These are phyloP conservation scores for Gonocerus acuteangulatus DNA, from an alignment of 2,888 invertebrate genomes.

Conservation along the genomic window DNA sequence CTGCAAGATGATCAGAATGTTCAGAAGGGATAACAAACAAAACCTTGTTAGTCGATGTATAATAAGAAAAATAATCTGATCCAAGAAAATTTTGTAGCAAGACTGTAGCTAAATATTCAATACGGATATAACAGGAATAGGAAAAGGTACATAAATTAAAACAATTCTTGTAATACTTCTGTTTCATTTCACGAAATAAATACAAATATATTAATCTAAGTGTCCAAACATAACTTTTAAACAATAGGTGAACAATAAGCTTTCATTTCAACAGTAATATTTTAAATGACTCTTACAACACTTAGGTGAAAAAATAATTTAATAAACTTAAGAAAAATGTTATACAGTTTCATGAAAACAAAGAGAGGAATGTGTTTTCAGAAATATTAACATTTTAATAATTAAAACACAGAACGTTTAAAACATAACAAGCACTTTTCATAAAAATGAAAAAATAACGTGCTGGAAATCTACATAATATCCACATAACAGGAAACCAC, in stretches of 20 bases:
- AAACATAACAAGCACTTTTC: slow-evolving; percentile 19
- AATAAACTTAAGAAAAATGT: slow-evolving; percentile 1
- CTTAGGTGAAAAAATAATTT: background rate
- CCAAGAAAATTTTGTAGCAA: no score
- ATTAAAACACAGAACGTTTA: slow-evolving; percentile 14
- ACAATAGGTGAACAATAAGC: slow-evolving; percentile 17
- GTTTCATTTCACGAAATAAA: slow-evolving; percentile 19
- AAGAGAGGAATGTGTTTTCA: slow-evolving; percentile 16
- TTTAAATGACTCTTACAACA: background rate
- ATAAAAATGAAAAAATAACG: slow-evolving; percentile 2
- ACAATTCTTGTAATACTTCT: slow-evolving; percentile 15
- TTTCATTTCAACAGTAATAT: background rate
- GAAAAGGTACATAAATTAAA: slow-evolving; percentile 3
- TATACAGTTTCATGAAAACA: slow-evolving; percentile 6
- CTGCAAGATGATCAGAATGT: no score
- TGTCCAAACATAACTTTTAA: slow-evolving; percentile 24
- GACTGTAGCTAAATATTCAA: no score
- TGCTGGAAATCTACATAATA: slow-evolving; percentile 15
- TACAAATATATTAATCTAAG: slow-evolving; percentile 25
- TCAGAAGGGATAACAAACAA: no score
- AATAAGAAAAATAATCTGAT: no score
- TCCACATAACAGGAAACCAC: slow-evolving; percentile 12
- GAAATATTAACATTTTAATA: slow-evolving; percentile 24
- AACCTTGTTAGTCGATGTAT: no score
- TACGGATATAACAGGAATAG: no score